Evolutionary conservation across 2,888 invertebrate genomes (phyloP).

Genomic region (Protophormia terraenovae): DNA sequence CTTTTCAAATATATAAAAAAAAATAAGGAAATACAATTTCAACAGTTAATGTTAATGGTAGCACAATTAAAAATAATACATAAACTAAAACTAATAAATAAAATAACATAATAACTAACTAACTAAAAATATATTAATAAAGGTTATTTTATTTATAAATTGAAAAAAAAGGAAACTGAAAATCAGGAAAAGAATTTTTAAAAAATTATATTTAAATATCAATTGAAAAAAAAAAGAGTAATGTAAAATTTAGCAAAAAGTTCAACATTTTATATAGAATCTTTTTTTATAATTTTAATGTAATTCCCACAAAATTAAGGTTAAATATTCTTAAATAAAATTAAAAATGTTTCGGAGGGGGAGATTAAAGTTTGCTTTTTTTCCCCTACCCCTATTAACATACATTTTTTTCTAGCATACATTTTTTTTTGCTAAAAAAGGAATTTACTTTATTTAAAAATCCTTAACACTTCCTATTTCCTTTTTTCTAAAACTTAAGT

Average conservation of each 20-base stretch:
- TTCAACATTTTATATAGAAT: not conserved
- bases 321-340: not conserved
- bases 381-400: not conserved
- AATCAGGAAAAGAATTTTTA: not conserved
- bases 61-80: constrained; percentile 52
- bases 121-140: not conserved
- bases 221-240: too few species aligned
- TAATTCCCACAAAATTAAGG: too few species aligned
- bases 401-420: not conserved
- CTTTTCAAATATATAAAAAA: constrained; percentile 21
- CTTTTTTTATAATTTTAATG: too few species aligned
- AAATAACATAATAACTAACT: not conserved
- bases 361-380: not conserved
- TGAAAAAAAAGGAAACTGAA: not conserved
- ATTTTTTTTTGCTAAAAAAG: not conserved
- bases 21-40: constrained; percentile 41
- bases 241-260: not conserved
- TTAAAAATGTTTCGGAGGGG: not conserved
- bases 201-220: not conserved
- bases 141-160: not conserved
- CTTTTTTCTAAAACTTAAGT: not conserved
- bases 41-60: constrained; percentile 29
- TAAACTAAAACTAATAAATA: not conserved
- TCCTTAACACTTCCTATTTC: constrained; percentile 23
- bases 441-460: not conserved